These are phyloP conservation scores for Boloria euphrosyne DNA, from an alignment of 2,888 invertebrate species.

Conservation along the genomic window DNA sequence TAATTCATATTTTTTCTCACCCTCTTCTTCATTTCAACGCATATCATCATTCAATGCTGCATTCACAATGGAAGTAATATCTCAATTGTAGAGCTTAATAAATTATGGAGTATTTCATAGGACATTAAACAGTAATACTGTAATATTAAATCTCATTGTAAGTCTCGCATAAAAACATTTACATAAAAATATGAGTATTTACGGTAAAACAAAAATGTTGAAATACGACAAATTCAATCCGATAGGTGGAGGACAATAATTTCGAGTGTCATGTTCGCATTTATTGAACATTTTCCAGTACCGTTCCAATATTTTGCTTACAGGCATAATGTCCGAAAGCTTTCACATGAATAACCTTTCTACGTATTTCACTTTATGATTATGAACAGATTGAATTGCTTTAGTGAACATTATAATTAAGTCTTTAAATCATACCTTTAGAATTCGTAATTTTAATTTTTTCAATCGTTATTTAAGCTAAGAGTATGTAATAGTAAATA, in stretches of 20 bases:
- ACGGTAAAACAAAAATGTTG: background rate
- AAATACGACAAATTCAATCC: background rate
- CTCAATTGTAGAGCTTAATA: too few relatives aligned
- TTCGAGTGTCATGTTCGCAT: constrained; percentile 2
- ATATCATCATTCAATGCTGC: too few relatives aligned
- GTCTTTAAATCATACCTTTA: background rate
- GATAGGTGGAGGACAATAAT: background rate
- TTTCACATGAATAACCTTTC: constrained; percentile 14
- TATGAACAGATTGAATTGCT: constrained; percentile 12
- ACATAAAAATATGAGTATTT: too few relatives aligned
- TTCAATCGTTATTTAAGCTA: background rate
- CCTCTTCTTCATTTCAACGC: too few relatives aligned
- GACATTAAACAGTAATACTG: too few relatives aligned
- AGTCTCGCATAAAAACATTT: background rate
- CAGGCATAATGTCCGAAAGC: constrained; percentile 12
- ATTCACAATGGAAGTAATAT: too few relatives aligned
- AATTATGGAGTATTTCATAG: too few relatives aligned
- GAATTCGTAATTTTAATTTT: background rate
- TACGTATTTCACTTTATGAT: constrained; percentile 9
- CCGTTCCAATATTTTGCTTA: constrained; percentile 16
- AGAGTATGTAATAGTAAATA: too few relatives aligned
- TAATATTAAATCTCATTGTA: background rate
- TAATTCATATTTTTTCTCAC: too few relatives aligned
- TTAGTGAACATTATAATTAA: background rate
- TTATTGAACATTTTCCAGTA: constrained; percentile 14